Percentiles rank a stretch among this genome's conserved stretches.
phyloP scores from a whole-genome alignment of 2,888 invertebrate species.

The Labia minor region DNA sequence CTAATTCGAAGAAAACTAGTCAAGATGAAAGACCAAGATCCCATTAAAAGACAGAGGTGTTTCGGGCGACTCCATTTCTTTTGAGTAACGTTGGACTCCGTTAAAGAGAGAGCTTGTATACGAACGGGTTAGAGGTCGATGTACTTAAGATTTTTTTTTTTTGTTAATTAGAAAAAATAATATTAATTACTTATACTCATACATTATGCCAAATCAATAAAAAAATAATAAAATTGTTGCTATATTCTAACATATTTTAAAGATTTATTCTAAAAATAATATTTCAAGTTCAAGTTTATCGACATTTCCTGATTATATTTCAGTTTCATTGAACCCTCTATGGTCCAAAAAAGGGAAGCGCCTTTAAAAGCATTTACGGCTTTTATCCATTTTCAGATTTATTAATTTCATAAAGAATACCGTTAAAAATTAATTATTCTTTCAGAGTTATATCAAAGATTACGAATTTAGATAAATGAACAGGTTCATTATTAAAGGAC shows the following conservation, averaged over 20 bases:
- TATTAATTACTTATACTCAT: too few relatives aligned
- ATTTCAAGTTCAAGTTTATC: not conserved
- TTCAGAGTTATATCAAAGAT: not conserved
- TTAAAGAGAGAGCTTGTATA: not conserved
- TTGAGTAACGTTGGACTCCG: not conserved
- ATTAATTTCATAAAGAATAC: not conserved
- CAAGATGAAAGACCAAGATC: not conserved
- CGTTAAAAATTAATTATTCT: not conserved
- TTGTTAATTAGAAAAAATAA: too few relatives aligned
- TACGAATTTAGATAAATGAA: not conserved
- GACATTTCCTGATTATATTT: not conserved
- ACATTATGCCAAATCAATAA: too few relatives aligned
- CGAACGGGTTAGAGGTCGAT: not conserved
- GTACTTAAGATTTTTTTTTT: too few relatives aligned
- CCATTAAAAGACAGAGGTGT: not conserved
- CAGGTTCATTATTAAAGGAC: too few relatives aligned
- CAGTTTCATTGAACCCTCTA: not conserved
- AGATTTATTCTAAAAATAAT: not conserved
- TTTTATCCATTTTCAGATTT: not conserved
- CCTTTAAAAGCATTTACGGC: conserved; percentile 6
- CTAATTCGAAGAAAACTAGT: not conserved
- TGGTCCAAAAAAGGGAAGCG: not conserved
- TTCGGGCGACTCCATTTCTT: not conserved
- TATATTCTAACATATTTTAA: not conserved
- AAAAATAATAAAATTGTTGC: too few relatives aligned